These are phyloP conservation scores for Cinclus mexicanus DNA, from an alignment of 2,113 vertebrate genomes.

Conservation along the genomic window DNA sequence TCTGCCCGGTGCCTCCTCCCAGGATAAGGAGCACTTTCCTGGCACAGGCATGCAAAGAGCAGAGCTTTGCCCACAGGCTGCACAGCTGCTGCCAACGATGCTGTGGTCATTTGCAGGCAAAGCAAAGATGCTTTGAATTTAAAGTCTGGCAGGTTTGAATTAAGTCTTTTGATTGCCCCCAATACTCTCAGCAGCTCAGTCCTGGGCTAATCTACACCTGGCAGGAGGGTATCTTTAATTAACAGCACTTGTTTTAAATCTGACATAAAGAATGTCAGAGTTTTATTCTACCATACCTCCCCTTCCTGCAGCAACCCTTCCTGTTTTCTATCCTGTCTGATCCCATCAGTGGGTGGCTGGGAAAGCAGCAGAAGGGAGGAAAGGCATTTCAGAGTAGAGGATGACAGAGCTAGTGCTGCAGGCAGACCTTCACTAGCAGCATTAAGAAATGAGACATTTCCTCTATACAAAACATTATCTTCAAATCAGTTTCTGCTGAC, in stretches of 20 bases:
- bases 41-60: not conserved
- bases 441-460: not conserved
- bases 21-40: not conserved
- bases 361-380: not conserved
- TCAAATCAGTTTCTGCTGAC: not conserved
- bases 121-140: not conserved
- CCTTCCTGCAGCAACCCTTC: not conserved
- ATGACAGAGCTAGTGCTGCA: not conserved
- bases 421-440: not conserved
- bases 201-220: not conserved
- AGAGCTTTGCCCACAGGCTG: slow-evolving; percentile 29
- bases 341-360: not conserved
- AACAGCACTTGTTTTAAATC: slow-evolving; percentile 7
- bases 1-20: not conserved
- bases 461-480: not conserved
- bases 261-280: not conserved
- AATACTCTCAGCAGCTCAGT: slow-evolving; percentile 13
- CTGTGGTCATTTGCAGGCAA: not conserved
- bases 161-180: not conserved
- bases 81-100: slow-evolving; percentile 14
- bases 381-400: not conserved
- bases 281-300: not conserved
- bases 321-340: not conserved
- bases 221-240: slow-evolving; percentile 32
- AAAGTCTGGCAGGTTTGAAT: not conserved